phyloP scores from a whole-genome alignment of 2,888 invertebrate genomes.

The Pandemis heparana region DNA sequence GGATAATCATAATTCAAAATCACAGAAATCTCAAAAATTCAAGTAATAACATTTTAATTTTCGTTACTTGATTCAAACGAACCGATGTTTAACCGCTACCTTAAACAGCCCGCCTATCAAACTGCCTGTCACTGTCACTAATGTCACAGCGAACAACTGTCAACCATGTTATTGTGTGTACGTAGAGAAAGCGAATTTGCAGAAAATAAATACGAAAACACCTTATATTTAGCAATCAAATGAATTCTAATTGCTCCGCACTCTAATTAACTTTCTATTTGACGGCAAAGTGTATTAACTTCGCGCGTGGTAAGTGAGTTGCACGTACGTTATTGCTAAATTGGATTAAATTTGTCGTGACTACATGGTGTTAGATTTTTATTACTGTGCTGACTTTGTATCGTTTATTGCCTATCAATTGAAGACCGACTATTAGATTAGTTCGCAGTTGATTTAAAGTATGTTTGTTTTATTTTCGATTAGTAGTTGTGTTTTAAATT shows the following conservation, averaged over 20 bases:
- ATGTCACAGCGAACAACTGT: not conserved
- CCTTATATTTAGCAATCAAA: slow-evolving; percentile 41
- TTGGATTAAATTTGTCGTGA: slow-evolving; percentile 19
- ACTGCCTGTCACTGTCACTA: no score
- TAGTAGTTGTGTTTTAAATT: not conserved
- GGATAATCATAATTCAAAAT: not conserved
- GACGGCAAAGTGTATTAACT: slow-evolving; percentile 33
- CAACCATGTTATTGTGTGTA: slow-evolving; percentile 31
- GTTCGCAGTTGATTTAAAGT: not conserved
- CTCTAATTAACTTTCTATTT: slow-evolving; percentile 42
- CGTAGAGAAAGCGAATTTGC: slow-evolving; percentile 35
- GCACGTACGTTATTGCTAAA: slow-evolving; percentile 21
- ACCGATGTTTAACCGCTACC: not conserved
- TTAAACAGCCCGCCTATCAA: slow-evolving; percentile 10
- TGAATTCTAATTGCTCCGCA: slow-evolving; percentile 31
- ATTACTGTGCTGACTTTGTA: slow-evolving; percentile 30
- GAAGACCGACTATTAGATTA: slow-evolving; percentile 5
- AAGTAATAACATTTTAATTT: not conserved
- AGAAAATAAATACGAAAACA: slow-evolving; percentile 39
- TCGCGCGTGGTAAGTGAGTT: slow-evolving; percentile 23
- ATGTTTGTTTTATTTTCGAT: not conserved
- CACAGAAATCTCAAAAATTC: not conserved
- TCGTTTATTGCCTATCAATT: slow-evolving; percentile 36
- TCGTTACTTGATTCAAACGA: not conserved
- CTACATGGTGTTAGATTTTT: slow-evolving; percentile 7